phyloP scores from a whole-genome alignment of 2,888 invertebrate genomes.

The Scaeva pyrastri region DNA sequence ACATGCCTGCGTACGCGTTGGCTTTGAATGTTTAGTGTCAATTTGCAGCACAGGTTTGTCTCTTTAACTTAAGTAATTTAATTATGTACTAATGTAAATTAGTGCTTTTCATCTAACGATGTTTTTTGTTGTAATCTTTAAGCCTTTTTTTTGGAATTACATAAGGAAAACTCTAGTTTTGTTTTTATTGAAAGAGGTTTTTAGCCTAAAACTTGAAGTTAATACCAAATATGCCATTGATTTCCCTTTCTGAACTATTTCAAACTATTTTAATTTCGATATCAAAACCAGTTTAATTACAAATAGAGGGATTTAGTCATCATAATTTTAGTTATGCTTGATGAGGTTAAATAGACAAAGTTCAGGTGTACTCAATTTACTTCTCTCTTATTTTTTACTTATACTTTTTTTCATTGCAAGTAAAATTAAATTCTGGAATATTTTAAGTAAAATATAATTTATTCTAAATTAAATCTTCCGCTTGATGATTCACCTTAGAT shows the following conservation, averaged over 20 bases:
- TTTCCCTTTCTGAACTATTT: not conserved
- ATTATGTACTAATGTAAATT: not conserved
- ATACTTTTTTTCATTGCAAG: not conserved
- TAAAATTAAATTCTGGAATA: not conserved
- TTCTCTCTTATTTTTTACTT: not conserved
- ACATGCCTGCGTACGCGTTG: not conserved
- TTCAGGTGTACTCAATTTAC: conserved; percentile 27
- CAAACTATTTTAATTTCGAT: not conserved
- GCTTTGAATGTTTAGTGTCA: not conserved
- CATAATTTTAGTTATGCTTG: not conserved
- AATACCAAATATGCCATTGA: not conserved
- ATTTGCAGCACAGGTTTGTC: not conserved
- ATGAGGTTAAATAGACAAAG: conserved; percentile 4
- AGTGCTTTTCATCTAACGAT: not conserved
- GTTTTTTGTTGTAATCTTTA: conserved; percentile 4
- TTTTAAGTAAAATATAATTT: not conserved
- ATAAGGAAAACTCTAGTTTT: not conserved
- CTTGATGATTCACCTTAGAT: conserved; percentile 10
- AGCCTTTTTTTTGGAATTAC: not conserved
- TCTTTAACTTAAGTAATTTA: not conserved
- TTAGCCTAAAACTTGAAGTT: too few species aligned
- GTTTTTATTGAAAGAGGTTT: not conserved
- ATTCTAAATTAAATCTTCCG: conserved; percentile 1
- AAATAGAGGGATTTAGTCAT: conserved; percentile 8
- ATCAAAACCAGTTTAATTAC: not conserved